Percentiles rank a stretch among this genome's conserved stretches.
Conservation (phyloP, 2,888 invertebrate genomes). For the Apocheima hispidaria region DNA sequence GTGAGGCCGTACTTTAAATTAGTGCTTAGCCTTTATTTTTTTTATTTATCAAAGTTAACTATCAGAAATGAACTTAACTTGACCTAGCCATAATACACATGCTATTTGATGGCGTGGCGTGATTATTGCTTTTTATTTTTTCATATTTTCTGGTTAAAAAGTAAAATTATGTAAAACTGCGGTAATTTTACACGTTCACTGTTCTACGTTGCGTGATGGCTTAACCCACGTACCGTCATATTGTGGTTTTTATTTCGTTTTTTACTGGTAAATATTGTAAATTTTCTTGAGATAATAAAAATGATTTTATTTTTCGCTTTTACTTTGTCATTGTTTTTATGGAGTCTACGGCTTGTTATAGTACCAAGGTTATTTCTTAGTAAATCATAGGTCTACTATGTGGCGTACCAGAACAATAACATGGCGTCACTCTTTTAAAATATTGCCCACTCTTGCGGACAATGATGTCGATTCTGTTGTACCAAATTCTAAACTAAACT, state of each 20-base stretch:
- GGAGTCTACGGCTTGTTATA: too few species aligned
- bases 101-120: conserved; percentile 59
- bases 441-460: too few species aligned
- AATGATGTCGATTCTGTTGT: too few species aligned
- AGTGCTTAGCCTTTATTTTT: background rate
- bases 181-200: conserved; percentile 46
- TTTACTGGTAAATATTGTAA: conserved; percentile 2
- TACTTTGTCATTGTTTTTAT: too few species aligned
- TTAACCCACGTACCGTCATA: conserved; percentile 15
- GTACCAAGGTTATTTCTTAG: too few species aligned
- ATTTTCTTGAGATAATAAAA: background rate
- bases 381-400: too few species aligned
- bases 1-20: too few species aligned
- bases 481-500: too few species aligned
- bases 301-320: background rate
- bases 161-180: conserved; percentile 28
- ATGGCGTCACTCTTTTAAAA: too few species aligned
- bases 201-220: conserved; percentile 54
- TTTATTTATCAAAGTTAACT: conserved; percentile 25
- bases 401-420: too few species aligned
- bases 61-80: conserved; percentile 37
- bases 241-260: conserved; percentile 17
- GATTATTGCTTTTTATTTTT: conserved; percentile 54
- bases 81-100: conserved; percentile 36
- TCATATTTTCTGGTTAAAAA: conserved; percentile 43